Percentiles rank a stretch among this genome's conserved stretches.
Evolutionary conservation across 2,797 vertebrate species (phyloP).

Genomic region (Meda fulgida): DNA sequence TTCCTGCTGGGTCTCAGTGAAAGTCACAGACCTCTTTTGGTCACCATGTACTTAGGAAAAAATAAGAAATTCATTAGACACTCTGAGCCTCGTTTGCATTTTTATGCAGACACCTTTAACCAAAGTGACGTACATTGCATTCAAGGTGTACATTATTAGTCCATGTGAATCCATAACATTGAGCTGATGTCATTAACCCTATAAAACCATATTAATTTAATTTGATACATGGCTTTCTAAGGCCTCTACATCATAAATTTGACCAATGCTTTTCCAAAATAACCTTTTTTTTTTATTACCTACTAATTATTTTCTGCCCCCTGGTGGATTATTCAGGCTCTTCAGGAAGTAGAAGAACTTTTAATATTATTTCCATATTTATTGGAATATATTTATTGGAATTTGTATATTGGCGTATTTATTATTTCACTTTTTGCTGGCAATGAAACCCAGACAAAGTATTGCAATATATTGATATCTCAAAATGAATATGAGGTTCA

Average conservation of each 20-base stretch:
- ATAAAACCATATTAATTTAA: not conserved
- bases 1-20: conserved; percentile 87
- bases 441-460: not conserved
- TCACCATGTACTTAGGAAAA: conserved; percentile 78
- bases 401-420: no score
- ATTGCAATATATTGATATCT: not conserved
- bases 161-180: not conserved
- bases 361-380: not conserved
- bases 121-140: not conserved
- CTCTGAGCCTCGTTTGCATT: not conserved
- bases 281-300: not conserved
- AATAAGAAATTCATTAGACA: not conserved
- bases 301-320: not conserved
- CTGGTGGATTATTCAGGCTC: not conserved
- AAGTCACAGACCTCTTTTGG: conserved; percentile 96
- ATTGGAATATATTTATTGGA: not conserved
- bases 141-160: not conserved
- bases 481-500: not conserved
- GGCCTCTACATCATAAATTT: not conserved
- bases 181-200: not conserved
- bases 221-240: not conserved
- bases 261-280: not conserved
- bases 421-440: not conserved
- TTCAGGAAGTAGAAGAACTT: not conserved
- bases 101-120: not conserved